A percentile compares a stretch with the other conserved stretches of the same genome.
These are phyloP conservation scores for Margarornis squamiger DNA, from an alignment of 2,797 vertebrate genomes.

Conservation along the genomic window DNA sequence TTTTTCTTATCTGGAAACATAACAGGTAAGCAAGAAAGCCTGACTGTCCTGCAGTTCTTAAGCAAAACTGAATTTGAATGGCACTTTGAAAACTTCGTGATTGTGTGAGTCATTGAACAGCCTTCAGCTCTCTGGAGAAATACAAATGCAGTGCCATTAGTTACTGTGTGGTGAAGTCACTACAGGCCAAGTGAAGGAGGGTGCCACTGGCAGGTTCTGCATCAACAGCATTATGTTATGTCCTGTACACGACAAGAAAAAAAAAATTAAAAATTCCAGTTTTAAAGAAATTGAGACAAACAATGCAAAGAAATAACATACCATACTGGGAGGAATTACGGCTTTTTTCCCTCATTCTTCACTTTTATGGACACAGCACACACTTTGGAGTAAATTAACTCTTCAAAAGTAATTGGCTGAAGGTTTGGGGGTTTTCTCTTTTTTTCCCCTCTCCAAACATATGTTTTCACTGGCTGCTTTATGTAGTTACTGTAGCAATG, in stretches of 20 bases:
- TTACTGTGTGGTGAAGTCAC: not conserved
- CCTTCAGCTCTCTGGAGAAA: not conserved
- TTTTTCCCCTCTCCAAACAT: not conserved
- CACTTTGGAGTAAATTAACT: not conserved
- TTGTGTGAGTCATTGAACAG: not conserved
- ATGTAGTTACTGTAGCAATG: not conserved
- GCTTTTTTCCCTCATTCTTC: not conserved
- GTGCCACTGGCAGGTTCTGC: not conserved
- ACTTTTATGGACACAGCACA: not conserved
- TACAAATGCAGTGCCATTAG: not conserved
- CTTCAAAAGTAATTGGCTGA: not conserved
- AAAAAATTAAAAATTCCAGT: too few species aligned
- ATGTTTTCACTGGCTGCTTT: not conserved
- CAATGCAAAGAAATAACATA: not conserved
- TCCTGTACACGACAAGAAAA: not conserved
- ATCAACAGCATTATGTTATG: not conserved
- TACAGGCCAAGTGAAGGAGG: not conserved
- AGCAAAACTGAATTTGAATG: not conserved
- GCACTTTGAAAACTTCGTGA: not conserved
- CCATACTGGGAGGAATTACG: not conserved
- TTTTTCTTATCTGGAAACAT: not conserved
- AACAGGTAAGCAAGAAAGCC: not conserved
- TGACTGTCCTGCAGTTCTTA: not conserved
- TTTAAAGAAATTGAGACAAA: not conserved
- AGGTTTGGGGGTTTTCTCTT: rapidly evolving